Conservation (phyloP, 2,113 vertebrate genomes). For the Notothenia coriiceps region DNA sequence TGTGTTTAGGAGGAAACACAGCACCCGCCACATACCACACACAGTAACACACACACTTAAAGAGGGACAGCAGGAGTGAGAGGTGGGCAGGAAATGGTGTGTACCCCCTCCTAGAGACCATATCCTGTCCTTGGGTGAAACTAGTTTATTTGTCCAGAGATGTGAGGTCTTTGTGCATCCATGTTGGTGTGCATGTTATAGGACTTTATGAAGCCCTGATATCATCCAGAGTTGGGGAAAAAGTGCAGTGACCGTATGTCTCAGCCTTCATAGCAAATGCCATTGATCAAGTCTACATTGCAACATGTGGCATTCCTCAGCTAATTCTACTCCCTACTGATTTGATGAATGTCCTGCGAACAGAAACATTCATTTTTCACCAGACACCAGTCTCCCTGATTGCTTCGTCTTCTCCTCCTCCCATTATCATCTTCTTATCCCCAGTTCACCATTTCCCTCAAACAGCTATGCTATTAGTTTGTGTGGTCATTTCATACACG, state of each 20-base stretch:
- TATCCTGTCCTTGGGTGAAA: slow-evolving; percentile 77
- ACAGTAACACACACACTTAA: slow-evolving; percentile 51
- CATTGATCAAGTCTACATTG: slow-evolving; percentile 68
- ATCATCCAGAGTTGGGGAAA: neutral
- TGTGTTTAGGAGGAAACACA: slow-evolving; percentile 69
- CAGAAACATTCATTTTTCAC: slow-evolving; percentile 65
- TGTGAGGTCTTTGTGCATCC: slow-evolving; percentile 39
- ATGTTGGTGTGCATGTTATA: neutral
- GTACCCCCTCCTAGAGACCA: slow-evolving; percentile 70
- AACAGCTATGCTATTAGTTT: slow-evolving; percentile 1
- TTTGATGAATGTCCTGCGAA: slow-evolving; percentile 68
- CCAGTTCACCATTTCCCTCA: slow-evolving; percentile 26
- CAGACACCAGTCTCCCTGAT: slow-evolving; percentile 23
- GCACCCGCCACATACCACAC: slow-evolving; percentile 46
- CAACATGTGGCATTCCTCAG: slow-evolving; percentile 72
- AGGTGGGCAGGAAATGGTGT: slow-evolving; percentile 76
- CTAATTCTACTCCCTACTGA: slow-evolving; percentile 67
- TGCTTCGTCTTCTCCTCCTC: slow-evolving; percentile 17
- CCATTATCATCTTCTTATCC: slow-evolving; percentile 25
- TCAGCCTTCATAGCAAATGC: slow-evolving; percentile 53
- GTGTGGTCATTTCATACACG: slow-evolving; percentile 7
- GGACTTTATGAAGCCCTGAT: neutral
- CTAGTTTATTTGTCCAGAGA: slow-evolving; percentile 72
- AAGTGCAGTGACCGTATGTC: slow-evolving; percentile 33
- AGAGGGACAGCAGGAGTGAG: slow-evolving; percentile 64